Base-by-base conservation (phyloP, 2,888 invertebrate genomes). In the Polyommatus icarus region DNA sequence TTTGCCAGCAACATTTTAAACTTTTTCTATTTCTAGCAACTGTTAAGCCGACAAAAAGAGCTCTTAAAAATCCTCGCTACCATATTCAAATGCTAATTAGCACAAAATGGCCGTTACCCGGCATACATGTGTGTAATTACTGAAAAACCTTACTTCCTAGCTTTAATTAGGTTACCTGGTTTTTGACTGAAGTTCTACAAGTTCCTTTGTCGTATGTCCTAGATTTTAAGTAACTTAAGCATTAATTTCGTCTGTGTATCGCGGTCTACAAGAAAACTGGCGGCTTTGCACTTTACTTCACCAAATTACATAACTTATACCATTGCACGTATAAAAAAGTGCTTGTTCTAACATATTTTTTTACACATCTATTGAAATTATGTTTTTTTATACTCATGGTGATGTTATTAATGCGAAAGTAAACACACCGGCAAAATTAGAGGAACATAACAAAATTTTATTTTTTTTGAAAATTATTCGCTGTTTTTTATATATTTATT, bases 31-130 rank as follows among this genome's bases (percentile, higher is more conserved):
- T 29, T 6, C 29, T 67, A 67, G 29, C 15, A 15, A 12, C 29
- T 61, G 4, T 20, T n/a, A 6, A 71, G 71, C 40, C 73, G 73
- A 73, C 75, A 75, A 75, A 75, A 75, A 54, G 46, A 50, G 54
- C 29, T 29, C 75, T 24, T 46, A n/a, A 29, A 29, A 54, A 18
- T 18, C 73, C 46, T 50, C 24, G 40, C 75, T 79, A 78, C 79
- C 80, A 80, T 80, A 76, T 79, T 79, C 57, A 71, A 57, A 76
- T 79, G 76, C 78, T 81, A 82, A 78, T 81, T 77, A 76, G 75
- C 67, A 78, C 80, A 78, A 80, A 77, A 80, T 81, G 79, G 78
- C 79, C 32, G 79, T 36, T 46, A 75, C 61, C 67, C 77, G 15
- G 29, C 20, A 67, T 36, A 77, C 61, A 78, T 76, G 77, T 76